Base-by-base conservation (phyloP, 2,113 vertebrate genomes). In the Hepsetus odoe region DNA sequence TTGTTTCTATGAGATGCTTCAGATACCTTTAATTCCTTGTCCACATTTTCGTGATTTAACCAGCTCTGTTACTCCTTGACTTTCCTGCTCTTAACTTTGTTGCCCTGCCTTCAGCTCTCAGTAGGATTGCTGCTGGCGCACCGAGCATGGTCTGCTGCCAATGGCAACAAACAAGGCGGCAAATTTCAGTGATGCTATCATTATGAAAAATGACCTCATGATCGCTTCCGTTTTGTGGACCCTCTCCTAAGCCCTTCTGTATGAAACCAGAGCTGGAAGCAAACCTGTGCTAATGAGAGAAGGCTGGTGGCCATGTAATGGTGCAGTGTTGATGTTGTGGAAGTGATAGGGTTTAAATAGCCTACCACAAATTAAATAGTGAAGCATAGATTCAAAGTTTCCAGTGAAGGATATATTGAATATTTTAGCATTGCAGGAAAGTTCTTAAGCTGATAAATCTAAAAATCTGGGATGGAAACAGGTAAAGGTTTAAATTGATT, bases 141-240 rank as follows among this genome's bases (percentile, higher is more conserved):
- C 38, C 4, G 28, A 33, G 40, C 53, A 71, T 73, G 74, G 78
- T 87, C 75, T 40, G 33, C 44, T 77, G 83, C 78, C 87, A 85
- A 77, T 24, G 79, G 46, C 75, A 89, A 87, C 82, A 90, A 82
- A 59, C 67, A 71, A 79, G 56, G 40, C 12, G 49, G 72, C 65
- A 80, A 68, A 71, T 81, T 82, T 82, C 59, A 79, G 77, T 66
- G 67, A 59, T 53, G 33, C 61, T 84, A 76, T 78, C 80, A 79
- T 74, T 28, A 65, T 55, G 14, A 73, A 66, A 82, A 76, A 82
- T 71, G 53, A 68, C 64, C 56, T 56, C 66, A 64, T 11, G 30
- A 53, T 69, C 1, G 65, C 6, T 55, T 72, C 72, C 42, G 24
- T 42, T 58, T 30, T 22, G 5, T n/a, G 11, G 38, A 61, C 42